Evolutionary conservation across 1,140 invertebrate species (phyloP), one percentile per base, ranked within the genome.

Genomic region (Drosophila quadrilineata): DNA sequence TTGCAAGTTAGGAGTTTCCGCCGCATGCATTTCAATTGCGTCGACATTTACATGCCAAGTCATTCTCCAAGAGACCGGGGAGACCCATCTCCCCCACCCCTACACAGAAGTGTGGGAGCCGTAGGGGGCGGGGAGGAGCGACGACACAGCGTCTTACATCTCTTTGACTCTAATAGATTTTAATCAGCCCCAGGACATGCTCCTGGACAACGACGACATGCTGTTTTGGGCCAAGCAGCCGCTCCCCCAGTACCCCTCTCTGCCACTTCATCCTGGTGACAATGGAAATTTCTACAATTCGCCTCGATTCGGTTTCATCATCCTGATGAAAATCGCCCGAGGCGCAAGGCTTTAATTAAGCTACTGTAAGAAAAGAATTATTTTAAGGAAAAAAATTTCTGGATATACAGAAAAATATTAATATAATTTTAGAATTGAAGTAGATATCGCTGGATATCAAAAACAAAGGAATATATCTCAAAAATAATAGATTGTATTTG

Each of bases 91-190:
- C 24, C 10, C 1, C 14, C 12, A 10, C 28, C 28, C 19, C 8
- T 48, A 9, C 19, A 14, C n/a, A n/a, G n/a, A n/a, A n/a, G n/a
- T n/a, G n/a, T n/a, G n/a, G n/a, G n/a, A n/a, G n/a, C n/a, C n/a
- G n/a, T n/a, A n/a, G n/a, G n/a, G n/a, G n/a, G 24, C 10, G 50
- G 38, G 12, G 21, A 36, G 36, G 31, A 36, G 53, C n/a, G 38
- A 31, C 49, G 71, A 41, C 53, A 41, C 57, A 58, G 63, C 82
- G 80, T 79, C 79, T 85, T 79, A 85, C 70, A 79, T 79, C 79
- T 85, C 79, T 85, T 85, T 85, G 79, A 85, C 74, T 85, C 75
- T 85, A 85, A 88, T 87, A 87, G 85, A 87, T 87, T 87, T 87
- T 87, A 87, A 87, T 87, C 85, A 87, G 85, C 85, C 85, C 54